These are phyloP conservation scores for Argentina silus DNA, from an alignment of 2,797 vertebrate species.

Conservation along the genomic window DNA sequence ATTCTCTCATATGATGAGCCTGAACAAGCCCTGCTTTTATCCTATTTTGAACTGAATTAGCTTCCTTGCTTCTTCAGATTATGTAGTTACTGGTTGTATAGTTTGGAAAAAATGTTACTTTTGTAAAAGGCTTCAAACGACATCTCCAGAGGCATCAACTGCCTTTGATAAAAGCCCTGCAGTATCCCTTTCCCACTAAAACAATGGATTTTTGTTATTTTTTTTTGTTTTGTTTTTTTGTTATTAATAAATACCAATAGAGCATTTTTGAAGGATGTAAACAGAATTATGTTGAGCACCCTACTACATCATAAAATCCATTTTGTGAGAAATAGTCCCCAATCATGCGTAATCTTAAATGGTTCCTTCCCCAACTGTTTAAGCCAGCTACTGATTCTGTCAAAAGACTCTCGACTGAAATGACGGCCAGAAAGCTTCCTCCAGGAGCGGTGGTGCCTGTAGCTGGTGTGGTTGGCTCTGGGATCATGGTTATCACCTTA, in stretches of 20 bases:
- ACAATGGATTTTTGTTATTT: constrained; percentile 67
- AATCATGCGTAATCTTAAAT: constrained; percentile 60
- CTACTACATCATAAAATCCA: constrained; percentile 29
- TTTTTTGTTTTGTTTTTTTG: constrained; percentile 75
- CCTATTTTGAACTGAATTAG: constrained; percentile 99
- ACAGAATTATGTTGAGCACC: constrained; percentile 66
- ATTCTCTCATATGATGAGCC: constrained; percentile 95
- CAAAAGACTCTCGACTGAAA: constrained; percentile 51
- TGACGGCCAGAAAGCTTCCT: constrained; percentile 67
- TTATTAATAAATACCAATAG: constrained; percentile 80
- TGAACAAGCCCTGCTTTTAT: constrained; percentile 99
- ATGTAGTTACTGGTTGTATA: constrained; percentile 99
- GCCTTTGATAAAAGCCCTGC: constrained; percentile 96
- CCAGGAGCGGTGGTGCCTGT: constrained; percentile 64
- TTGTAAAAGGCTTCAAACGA: constrained; percentile 95
- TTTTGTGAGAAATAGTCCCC: constrained; percentile 35
- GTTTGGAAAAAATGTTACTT: constrained; percentile 99
- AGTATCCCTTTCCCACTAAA: constrained; percentile 96
- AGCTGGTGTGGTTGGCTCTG: constrained; percentile 58
- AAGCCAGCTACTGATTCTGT: constrained; percentile 50
- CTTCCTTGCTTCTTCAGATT: constrained; percentile 99
- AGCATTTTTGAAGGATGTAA: constrained; percentile 75
- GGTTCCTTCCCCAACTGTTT: constrained; percentile 59
- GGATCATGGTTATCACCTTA: constrained; percentile 64
- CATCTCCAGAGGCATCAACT: constrained; percentile 94